Base-by-base conservation (phyloP, 2,888 invertebrate species). In the Dynastes maya region DNA sequence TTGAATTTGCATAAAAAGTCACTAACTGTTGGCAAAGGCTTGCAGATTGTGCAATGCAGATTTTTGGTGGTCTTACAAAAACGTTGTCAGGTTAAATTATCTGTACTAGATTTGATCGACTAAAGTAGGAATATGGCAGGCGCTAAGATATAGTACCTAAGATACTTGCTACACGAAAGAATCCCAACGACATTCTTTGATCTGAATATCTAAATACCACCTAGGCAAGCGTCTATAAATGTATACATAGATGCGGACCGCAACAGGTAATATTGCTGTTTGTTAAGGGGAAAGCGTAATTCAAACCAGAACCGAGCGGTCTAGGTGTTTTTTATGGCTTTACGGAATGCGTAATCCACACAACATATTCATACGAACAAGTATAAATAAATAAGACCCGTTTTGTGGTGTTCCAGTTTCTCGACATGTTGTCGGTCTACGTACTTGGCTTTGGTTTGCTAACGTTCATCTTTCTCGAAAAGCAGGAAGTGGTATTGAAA, bases 211-310 rank as follows among this genome's bases (percentile, higher is more conserved):
- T 37, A 13, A 65, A 65, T 65, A 32, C n/a, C 37, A 65, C 45
- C 45, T 40, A 22, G 6, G 40, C 65, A 16, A 22, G 55, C 22
- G 22, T 58, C 55, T 58, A 58, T 9, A 22, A 45, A 58, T 58
- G 9, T 22, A 37, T 37, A 37, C 32, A 37, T 37, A 13, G 13
- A 13, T 64, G 16, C 16, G 8, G 45, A 67, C 65, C 65, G 45
- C 16, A 32, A 37, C 40, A 45, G 40, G 22, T 67, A 67, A 16
- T 67, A 67, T 67, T 67, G 65, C 40, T 49, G 16, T 16, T 67
- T 67, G 45, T 45, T 67, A 67, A 67, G 45, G 65, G 65, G 65
- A 67, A 67, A 67, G 65, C 65, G 65, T 67, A 68, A 68, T 51
- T 51, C 29, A 51, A 68, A 27, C 29, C 68, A 27, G 51, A 68